Evolutionary conservation across 1,140 invertebrate species (phyloP), one percentile per base, ranked within the genome.

Genomic region (Caenorhabditis inopinata): DNA sequence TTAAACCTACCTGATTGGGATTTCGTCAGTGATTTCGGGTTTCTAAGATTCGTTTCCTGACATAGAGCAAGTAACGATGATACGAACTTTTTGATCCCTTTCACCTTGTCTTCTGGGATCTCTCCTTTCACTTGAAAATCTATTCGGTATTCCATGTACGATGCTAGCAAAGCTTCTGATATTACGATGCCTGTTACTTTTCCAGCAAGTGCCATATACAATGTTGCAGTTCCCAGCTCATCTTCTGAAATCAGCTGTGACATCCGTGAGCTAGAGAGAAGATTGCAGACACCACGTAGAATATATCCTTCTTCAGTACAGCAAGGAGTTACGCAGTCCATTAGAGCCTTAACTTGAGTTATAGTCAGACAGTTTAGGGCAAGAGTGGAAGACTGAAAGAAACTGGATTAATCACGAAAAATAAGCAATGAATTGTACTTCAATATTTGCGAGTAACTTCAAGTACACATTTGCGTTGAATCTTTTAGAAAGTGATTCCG

Each of bases 41-140:
- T 35, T 29, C 58, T 68, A 11, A 68, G n/a, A 38, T 68, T 35
- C 1, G n/a, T 9, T 38, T 68, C 58, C 12, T 68, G 58, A 9
- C 32, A 18, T 0, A 68, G 12, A 12, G 58, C 58, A 29, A 68
- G 38, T 21, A 68, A 11, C 0, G 58, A 38, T 18, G 11, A 11
- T 9, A 18, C n/a, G 7, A 68, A 27, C 1, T 68, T 68, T 11
- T 68, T 68, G n/a, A 68, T 68, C 9, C 38, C 58, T 21, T 38
- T 68, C 12, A 68, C 32, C 38, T 9, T 21, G 9, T 2, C 14
- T 2, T 68, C 58, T 11, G 35, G 29, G 16, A 68, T 68, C 0
- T 68, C 58, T 18, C 58, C 29, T 68, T 68, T 68, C 58, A 68
- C 58, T 16, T 68, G 58, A 21, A 68, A 68, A 29, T 68, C 58